Conservation (phyloP, 1,140 invertebrate genomes). For the Melanaphis sacchari region DNA sequence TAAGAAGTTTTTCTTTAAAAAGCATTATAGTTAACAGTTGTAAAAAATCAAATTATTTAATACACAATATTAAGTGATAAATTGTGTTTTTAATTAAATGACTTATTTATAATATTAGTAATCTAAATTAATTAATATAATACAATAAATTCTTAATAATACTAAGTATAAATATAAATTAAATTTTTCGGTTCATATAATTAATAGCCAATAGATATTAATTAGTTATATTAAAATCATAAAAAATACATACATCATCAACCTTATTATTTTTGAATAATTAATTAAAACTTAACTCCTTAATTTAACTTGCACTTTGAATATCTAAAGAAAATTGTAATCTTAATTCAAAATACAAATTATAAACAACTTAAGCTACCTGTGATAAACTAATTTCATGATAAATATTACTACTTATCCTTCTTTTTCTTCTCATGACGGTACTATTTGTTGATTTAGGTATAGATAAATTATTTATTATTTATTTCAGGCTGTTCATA, state of each 20-base stretch:
- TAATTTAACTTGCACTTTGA: no score
- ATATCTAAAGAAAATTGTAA: not conserved
- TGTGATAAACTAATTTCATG: not conserved
- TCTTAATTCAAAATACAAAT: not conserved
- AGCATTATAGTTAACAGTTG: no score
- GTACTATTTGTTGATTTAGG: not conserved
- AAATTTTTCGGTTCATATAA: not conserved
- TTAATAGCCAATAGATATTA: not conserved
- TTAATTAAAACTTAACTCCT: no score
- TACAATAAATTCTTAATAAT: not conserved
- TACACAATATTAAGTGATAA: no score
- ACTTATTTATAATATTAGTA: not conserved
- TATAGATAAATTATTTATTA: not conserved
- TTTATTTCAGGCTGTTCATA: slow-evolving; percentile 28
- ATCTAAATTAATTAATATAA: not conserved
- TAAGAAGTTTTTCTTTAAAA: no score
- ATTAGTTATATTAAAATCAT: no score
- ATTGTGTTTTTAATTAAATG: no score
- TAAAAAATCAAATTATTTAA: no score
- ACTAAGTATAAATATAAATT: not conserved
- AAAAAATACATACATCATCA: not conserved
- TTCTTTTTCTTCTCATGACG: no score
- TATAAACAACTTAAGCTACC: not conserved
- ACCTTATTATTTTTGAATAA: not conserved
- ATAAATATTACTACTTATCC: not conserved